Evolutionary conservation across 2,888 invertebrate species (phyloP), one percentile per base, ranked within the genome.

Genomic region (Drosophila infuscata): DNA sequence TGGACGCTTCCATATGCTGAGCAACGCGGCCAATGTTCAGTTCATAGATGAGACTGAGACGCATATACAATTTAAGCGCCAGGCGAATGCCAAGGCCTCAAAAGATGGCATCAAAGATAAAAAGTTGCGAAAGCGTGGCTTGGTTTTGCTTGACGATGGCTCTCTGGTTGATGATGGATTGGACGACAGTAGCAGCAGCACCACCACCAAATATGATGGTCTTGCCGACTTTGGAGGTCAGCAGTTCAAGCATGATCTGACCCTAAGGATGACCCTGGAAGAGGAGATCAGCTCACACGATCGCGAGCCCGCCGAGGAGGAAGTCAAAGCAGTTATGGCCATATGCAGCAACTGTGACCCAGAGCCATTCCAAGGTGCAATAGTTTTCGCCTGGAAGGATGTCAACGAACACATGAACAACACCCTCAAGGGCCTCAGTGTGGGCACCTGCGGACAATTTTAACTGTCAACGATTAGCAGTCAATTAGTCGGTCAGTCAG

Each of bases 281-380:
- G 91, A 92, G 70, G 91, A 93, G 79, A 93, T 94, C 5, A 93
- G 95, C 93, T 94, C 94, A 58, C 96, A 96, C 70, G 97, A 96
- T 85, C 94, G 96, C 49, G 97, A 97, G 85, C 97, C 97, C 0
- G 97, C 97, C 0, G 97, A 97, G 91, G 96, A 96, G 36, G 97
- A 97, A 92, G 97, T 97, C 0, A 95, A 94, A 82, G 96, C 96
- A 12, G 96, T 97, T 0, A 96, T 97, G 96, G 94, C 95, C 80
- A 94, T 97, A 3, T 97, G 97, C 92, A 95, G 95, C 68, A 96
- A 95, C 1, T 97, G 97, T 84, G 94, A 95, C 29, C 93, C 94
- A 0, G 97, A 97, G 89, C 97, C 97, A 0, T 97, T 97, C 93
- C 95, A 95, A 76, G 96, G 96, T 84, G 97, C 97, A 9, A 94